Percentiles rank a stretch among this genome's conserved stretches.
Evolutionary conservation across 2,888 invertebrate genomes (phyloP).

Genomic region (Philereme vetulata): DNA sequence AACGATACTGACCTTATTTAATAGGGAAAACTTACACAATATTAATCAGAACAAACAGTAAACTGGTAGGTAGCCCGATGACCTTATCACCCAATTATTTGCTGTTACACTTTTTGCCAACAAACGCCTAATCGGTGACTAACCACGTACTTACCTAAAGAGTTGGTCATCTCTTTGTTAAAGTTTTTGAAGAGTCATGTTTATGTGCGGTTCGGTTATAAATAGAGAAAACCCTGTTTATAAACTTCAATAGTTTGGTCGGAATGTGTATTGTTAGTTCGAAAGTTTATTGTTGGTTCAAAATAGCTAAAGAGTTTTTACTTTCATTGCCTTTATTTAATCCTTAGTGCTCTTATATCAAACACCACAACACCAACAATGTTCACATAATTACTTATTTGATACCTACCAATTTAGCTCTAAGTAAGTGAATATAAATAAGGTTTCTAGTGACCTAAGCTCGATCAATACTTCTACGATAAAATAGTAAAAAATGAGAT

Average conservation of each 20-base stretch:
- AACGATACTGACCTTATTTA: no score
- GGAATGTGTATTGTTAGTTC: conserved; percentile 3
- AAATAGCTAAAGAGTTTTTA: background rate
- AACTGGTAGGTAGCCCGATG: conserved; percentile 36
- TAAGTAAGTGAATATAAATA: no score
- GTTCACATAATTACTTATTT: no score
- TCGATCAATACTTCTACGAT: no score
- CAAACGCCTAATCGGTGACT: conserved; percentile 44
- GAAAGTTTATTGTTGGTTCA: background rate
- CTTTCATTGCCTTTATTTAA: no score
- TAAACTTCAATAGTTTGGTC: conserved; percentile 5
- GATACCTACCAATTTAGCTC: no score
- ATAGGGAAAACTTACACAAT: background rate
- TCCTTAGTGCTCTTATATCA: no score
- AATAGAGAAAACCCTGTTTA: conserved; percentile 20
- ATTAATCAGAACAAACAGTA: conserved; percentile 15
- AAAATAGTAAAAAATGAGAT: no score
- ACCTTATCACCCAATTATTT: conserved; percentile 51
- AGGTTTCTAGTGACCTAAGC: no score
- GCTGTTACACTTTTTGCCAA: conserved; percentile 40
- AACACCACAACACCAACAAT: no score
- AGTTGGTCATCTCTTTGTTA: conserved; percentile 35
- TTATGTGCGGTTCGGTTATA: conserved; percentile 20
- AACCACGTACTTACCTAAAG: conserved; percentile 26
- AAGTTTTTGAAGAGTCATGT: conserved; percentile 23